Evolutionary conservation across 2,888 invertebrate species (phyloP).

Genomic region (Dasypogon diadema): DNA sequence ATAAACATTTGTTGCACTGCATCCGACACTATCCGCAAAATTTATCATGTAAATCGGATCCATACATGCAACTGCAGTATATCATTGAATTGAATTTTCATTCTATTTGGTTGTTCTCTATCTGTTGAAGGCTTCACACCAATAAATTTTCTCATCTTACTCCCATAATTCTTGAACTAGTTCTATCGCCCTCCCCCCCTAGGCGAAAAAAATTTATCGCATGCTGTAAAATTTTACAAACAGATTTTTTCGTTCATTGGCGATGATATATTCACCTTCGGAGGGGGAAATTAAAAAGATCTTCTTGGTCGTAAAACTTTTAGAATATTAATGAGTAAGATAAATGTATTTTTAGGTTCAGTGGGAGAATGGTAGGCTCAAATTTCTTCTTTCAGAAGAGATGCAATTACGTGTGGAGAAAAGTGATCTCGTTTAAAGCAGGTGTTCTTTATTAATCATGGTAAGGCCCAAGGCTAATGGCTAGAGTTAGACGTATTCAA

Average conservation of each 20-base stretch:
- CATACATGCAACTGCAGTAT: too few species aligned
- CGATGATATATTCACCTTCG: not conserved
- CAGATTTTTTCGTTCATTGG: not conserved
- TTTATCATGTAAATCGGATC: too few species aligned
- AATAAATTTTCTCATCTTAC: too few species aligned
- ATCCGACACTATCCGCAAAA: too few species aligned
- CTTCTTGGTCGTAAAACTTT: not conserved
- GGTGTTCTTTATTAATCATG: not conserved
- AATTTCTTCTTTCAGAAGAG: not conserved
- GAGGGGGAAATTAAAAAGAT: not conserved
- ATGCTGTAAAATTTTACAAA: not conserved
- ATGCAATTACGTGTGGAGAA: not conserved
- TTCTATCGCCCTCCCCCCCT: not conserved
- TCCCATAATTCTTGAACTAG: not conserved
- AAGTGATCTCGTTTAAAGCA: not conserved
- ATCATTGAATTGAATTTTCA: too few species aligned
- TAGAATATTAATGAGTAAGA: not conserved
- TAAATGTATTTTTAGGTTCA: not conserved
- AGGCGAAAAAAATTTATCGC: not conserved
- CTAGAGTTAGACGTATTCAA: too few species aligned
- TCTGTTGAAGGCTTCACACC: too few species aligned
- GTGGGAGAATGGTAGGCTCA: too few species aligned
- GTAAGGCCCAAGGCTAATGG: too few species aligned
- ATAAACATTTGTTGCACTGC: too few species aligned
- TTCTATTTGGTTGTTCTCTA: too few species aligned